These are phyloP conservation scores for Colaptes auratus DNA, from an alignment of 2,113 vertebrate species.

Conservation along the genomic window DNA sequence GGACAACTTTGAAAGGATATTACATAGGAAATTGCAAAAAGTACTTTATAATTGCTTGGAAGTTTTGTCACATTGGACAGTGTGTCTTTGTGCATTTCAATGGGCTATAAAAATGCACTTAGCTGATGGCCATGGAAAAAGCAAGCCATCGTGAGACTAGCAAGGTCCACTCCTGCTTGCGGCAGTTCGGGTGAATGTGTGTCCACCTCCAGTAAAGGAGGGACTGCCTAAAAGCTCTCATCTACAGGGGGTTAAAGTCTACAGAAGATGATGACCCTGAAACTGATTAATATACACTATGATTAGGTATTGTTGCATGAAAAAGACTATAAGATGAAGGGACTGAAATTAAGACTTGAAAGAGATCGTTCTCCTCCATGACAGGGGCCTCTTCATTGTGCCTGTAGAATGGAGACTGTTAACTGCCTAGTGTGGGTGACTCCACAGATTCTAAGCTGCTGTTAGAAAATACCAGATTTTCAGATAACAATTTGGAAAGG, in stretches of 20 bases:
- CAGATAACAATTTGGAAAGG: background rate
- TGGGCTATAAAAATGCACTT: background rate
- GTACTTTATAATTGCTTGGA: slow-evolving; percentile 49
- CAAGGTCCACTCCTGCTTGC: background rate
- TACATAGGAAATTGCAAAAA: slow-evolving; percentile 52
- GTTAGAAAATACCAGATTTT: background rate
- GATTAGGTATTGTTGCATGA: background rate
- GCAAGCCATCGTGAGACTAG: background rate
- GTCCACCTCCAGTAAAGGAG: background rate
- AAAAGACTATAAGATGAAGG: background rate
- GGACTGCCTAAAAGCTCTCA: background rate
- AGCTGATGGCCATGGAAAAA: background rate
- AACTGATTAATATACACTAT: background rate
- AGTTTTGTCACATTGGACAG: slow-evolving; percentile 25
- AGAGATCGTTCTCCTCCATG: background rate
- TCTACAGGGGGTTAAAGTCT: slow-evolving; percentile 27
- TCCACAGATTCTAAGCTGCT: background rate
- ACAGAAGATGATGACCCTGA: background rate
- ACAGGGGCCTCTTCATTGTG: accelerated
- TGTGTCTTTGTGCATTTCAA: slow-evolving; percentile 28
- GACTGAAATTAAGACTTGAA: background rate
- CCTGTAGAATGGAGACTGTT: background rate
- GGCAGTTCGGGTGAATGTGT: background rate
- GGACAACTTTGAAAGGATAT: slow-evolving; percentile 55
- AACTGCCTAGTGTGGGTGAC: background rate